Percentiles rank a stretch among this genome's conserved stretches.
These are phyloP conservation scores for Nesoenas mayeri DNA, from an alignment of 2,113 vertebrate species.

Conservation along the genomic window DNA sequence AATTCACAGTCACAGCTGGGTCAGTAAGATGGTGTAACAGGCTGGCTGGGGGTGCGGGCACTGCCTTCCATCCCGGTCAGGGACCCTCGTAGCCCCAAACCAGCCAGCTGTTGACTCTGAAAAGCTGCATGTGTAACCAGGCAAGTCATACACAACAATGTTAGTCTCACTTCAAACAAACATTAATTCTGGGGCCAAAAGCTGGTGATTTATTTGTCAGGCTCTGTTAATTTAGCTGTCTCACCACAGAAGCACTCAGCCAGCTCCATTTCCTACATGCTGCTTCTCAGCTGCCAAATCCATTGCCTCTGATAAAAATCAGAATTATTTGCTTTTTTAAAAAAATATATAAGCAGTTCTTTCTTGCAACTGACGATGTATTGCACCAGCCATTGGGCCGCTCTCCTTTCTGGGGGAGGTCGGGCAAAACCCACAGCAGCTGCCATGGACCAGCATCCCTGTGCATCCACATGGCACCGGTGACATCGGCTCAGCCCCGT, in stretches of 20 bases:
- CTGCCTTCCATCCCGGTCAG: too few species aligned
- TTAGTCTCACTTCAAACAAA: not conserved
- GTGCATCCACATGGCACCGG: accelerated
- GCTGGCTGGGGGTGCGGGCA: too few species aligned
- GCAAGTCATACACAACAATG: accelerated
- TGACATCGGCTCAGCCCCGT: not conserved
- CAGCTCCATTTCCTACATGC: not conserved
- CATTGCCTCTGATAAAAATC: not conserved
- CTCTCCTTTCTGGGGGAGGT: not conserved
- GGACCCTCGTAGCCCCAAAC: not conserved
- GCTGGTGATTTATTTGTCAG: not conserved
- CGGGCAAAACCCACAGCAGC: accelerated
- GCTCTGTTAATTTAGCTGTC: not conserved
- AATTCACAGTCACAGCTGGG: too few species aligned
- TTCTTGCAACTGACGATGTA: not conserved
- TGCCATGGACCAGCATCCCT: not conserved
- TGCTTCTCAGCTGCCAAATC: not conserved
- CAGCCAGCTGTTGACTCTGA: not conserved
- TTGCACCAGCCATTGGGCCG: accelerated
- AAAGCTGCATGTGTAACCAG: not conserved
- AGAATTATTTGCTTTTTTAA: not conserved
- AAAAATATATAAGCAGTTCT: not conserved
- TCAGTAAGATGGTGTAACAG: too few species aligned
- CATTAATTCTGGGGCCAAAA: not conserved
- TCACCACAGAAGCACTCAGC: not conserved